Evolutionary conservation across 2,113 vertebrate genomes (phyloP).

Genomic region (Toxostoma redivivum): DNA sequence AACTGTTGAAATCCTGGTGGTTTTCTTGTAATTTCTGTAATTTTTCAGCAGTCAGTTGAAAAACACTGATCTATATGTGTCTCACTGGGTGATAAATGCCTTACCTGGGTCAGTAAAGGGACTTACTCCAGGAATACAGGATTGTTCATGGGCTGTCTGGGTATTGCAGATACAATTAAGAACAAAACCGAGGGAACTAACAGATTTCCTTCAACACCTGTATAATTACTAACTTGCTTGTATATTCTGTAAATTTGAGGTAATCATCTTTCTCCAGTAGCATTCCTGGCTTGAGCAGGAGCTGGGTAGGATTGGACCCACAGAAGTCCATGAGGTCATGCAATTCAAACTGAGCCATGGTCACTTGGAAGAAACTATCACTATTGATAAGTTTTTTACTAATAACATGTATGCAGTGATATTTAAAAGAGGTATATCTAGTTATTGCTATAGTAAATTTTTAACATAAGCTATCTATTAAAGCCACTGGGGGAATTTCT

Average conservation of each 20-base stretch:
- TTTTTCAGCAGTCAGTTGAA: neutral
- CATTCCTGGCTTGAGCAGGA: neutral
- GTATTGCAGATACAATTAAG: neutral
- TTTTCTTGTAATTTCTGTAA: neutral
- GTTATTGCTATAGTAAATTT: neutral
- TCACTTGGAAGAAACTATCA: neutral
- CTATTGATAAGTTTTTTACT: neutral
- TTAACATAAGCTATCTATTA: neutral
- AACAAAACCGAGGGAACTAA: neutral
- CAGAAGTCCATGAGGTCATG: neutral
- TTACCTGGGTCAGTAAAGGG: neutral
- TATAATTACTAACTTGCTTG: neutral
- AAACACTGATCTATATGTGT: neutral
- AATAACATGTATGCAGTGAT: neutral
- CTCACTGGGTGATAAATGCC: fast-evolving
- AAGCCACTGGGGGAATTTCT: neutral
- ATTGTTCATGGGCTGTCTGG: neutral
- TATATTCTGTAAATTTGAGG: neutral
- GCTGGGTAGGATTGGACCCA: neutral
- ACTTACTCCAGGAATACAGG: fast-evolving
- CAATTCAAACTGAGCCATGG: neutral
- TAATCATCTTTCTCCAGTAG: neutral
- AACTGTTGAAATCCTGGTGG: neutral
- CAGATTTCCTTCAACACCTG: neutral
- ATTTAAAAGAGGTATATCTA: neutral